Evolutionary conservation across 2,113 vertebrate species (phyloP), one percentile per base, ranked within the genome.

Genomic region (Rhagologus leucostigma): DNA sequence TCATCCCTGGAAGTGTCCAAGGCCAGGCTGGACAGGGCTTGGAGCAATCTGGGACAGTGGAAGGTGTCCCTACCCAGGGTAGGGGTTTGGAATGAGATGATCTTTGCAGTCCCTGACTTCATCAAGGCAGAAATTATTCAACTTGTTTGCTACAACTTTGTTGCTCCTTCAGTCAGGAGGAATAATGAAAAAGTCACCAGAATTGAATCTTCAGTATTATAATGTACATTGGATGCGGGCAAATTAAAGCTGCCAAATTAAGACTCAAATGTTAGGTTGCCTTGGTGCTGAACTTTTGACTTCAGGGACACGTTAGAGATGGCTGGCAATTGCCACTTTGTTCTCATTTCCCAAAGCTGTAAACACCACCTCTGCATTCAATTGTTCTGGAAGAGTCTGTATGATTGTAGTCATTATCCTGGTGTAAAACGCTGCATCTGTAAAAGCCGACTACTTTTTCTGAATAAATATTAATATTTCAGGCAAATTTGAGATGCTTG

Each of bases 11-110:
- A 18, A 35, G 11, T 19, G 20, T 41, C 6, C 39, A 60, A 47
- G 21, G 5, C 9, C 16, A 68, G 30, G 6, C 0, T 47, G n/a
- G 24, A 68, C 0, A 1, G 21, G 26, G 2, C 10, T 55, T 35
- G 26, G 21, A 69, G n/a, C 2, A 41, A 5, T 1, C 20, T 22
- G 26, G 26, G 5, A 10, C 2, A 32, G n/a, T 6, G 8, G 6
- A 27, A 76, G 3, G 0, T 59, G 8, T 30, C 10, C 10, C 19
- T 60, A 29, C 2, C 11, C 11, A 8, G 3, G 6, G 16, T 21
- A 69, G 9, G 7, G 8, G 4, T 1, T 22, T 44, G 44, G 8
- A 49, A 27, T 11, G 17, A 62, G 11, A 41, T 55, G 37, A 16
- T 5, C 17, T 62, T 68, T 83, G 10, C 6, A 9, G 18, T 20